Evolutionary conservation across 2,888 invertebrate species (phyloP), one percentile per base, ranked within the genome.

Genomic region (Xestia ashworthii): DNA sequence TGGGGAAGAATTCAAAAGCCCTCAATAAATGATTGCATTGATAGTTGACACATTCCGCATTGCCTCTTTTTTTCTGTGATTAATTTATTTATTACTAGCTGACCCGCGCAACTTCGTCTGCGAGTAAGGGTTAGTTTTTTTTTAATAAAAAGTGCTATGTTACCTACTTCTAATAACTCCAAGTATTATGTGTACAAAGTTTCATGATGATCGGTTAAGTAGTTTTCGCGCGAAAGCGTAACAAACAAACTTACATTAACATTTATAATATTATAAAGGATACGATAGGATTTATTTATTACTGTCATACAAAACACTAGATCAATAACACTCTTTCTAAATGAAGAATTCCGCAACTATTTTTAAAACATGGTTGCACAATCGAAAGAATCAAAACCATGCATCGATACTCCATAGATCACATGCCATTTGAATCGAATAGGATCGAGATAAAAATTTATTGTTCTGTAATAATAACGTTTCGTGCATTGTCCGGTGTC

Each of bases 391-490:
- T 78, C n/a, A 53, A 72, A 71, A 46, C 32, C 55, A 70, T 38
- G 69, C 2, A 62, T 84, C 83, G 65, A 82, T 80, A 78, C 65
- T 78, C 79, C 79, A 81, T 88, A 87, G 85, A 88, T 85, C 88
- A 85, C 81, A 83, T 74, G 78, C 85, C 77, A 81, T 87, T 88
- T 81, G 73, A 87, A 81, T 82, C 77, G 76, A 82, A 88, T 82
- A 81, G 81, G 6, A 75, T 66, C 77, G 75, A 88, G 84, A 87
- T 87, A 87, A 88, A 85, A 88, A 82, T 41, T 22, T 77, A 88
- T 88, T 87, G 82, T 87, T 84, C 81, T 73, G 32, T 81, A 88
- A 88, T 85, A 82, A 83, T 86, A 83, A 85, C 70, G 75, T 83
- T 86, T 87, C 82, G 83, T 84, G 83, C 81, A 83, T 87, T 88